phyloP scores from a whole-genome alignment of 2,797 vertebrate species.

The Eurystomus glaucurus region DNA sequence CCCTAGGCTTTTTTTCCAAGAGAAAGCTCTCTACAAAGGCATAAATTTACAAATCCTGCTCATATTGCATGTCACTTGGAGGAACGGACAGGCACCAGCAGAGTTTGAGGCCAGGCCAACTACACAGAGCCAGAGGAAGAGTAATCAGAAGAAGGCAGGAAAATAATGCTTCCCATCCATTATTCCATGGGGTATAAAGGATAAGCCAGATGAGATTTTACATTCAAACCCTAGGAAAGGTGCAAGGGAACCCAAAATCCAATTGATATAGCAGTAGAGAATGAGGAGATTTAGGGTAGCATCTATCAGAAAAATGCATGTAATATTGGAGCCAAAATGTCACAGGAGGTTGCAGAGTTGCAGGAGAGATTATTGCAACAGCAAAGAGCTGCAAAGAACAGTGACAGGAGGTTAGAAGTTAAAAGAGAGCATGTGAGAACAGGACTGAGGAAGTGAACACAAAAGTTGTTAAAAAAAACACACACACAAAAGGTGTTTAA shows the following conservation, averaged over 20 bases:
- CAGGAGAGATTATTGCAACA: constrained; percentile 1
- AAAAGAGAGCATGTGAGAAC: neutral
- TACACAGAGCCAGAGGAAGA: neutral
- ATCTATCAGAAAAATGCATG: neutral
- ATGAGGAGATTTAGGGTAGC: neutral
- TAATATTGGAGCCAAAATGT: neutral
- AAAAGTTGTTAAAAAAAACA: neutral
- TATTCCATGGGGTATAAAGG: neutral
- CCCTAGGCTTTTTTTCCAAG: neutral
- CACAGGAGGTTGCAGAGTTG: neutral
- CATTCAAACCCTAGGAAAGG: neutral
- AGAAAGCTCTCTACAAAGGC: neutral
- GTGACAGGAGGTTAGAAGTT: neutral
- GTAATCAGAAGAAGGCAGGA: neutral
- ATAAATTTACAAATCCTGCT: neutral
- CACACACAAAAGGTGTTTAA: neutral
- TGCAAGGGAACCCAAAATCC: neutral
- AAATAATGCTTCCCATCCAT: neutral
- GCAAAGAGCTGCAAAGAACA: neutral
- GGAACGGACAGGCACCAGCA: neutral
- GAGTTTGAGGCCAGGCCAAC: neutral
- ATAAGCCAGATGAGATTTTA: neutral
- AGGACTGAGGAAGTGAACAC: neutral
- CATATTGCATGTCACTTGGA: neutral
- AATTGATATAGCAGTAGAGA: neutral